Evolutionary conservation across 2,113 vertebrate species (phyloP).

Genomic region (Urocolius indicus): DNA sequence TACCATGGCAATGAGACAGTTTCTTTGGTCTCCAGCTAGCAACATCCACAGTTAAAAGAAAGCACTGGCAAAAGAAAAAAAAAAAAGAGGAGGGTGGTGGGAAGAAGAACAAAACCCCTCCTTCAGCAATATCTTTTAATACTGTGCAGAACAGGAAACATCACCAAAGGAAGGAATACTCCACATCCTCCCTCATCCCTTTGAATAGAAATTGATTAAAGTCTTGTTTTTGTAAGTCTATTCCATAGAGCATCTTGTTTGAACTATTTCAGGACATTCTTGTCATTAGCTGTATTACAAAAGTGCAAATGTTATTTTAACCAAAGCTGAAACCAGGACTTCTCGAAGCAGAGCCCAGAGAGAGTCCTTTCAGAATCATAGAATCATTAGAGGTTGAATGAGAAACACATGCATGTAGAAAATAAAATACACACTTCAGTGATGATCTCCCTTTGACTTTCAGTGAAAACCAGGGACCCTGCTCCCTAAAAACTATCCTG

Average conservation of each 20-base stretch:
- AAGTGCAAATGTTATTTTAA: background rate
- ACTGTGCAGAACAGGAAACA: slow-evolving; percentile 45
- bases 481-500: background rate
- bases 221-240: background rate
- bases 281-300: background rate
- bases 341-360: background rate
- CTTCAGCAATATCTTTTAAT: slow-evolving; percentile 7
- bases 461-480: background rate
- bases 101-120: background rate
- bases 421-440: background rate
- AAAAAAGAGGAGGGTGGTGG: background rate
- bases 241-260: background rate
- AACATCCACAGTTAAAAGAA: background rate
- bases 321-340: background rate
- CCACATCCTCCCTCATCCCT: background rate
- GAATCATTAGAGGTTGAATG: background rate
- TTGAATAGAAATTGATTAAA: slow-evolving; percentile 42
- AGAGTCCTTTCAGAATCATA: background rate
- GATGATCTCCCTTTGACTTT: background rate
- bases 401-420: background rate
- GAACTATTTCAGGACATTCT: slow-evolving; percentile 23
- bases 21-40: background rate
- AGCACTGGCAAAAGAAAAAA: background rate
- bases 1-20: background rate
- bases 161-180: slow-evolving; percentile 24